Conservation (phyloP, 2,797 vertebrate species). For the Miichthys miiuy region DNA sequence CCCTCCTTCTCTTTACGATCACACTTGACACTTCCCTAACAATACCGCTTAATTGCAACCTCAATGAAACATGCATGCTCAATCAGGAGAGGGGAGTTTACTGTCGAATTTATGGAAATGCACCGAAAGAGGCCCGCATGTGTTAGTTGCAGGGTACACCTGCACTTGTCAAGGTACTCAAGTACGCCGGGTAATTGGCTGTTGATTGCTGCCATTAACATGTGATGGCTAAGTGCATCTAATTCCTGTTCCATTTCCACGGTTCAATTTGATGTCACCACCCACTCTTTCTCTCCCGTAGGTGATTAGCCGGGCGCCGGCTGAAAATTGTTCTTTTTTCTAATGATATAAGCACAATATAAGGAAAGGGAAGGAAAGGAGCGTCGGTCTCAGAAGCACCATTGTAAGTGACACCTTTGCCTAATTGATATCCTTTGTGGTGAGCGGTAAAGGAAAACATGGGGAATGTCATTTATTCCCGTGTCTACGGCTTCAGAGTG, state of each 20-base stretch:
- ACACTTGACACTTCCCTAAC: conserved; percentile 70
- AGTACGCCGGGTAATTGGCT: conserved; percentile 83
- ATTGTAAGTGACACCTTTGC: conserved; percentile 71
- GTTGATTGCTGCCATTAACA: conserved; percentile 87
- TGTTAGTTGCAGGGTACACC: conserved; percentile 79
- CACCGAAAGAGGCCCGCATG: conserved; percentile 56
- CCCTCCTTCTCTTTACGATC: conserved; percentile 10
- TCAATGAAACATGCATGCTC: conserved; percentile 62
- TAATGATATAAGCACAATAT: conserved; percentile 78
- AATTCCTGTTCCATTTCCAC: conserved; percentile 85
- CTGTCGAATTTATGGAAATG: conserved; percentile 81
- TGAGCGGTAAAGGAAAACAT: conserved; percentile 46
- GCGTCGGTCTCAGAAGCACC: conserved; percentile 49
- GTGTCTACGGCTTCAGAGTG: conserved; percentile 14
- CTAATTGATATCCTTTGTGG: conserved; percentile 65
- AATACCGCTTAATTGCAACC: conserved; percentile 78
- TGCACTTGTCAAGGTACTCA: conserved; percentile 85
- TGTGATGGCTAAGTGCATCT: conserved; percentile 85
- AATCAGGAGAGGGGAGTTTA: conserved; percentile 72
- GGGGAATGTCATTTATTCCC: conserved; percentile 22
- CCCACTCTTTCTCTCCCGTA: conserved; percentile 79
- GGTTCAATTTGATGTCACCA: conserved; percentile 82
- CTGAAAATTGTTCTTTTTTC: conserved; percentile 76
- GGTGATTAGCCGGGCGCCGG: conserved; percentile 77
- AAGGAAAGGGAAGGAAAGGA: conserved; percentile 44